Conservation (phyloP, 2,113 vertebrate species). For the Nannobrachium achirus region DNA sequence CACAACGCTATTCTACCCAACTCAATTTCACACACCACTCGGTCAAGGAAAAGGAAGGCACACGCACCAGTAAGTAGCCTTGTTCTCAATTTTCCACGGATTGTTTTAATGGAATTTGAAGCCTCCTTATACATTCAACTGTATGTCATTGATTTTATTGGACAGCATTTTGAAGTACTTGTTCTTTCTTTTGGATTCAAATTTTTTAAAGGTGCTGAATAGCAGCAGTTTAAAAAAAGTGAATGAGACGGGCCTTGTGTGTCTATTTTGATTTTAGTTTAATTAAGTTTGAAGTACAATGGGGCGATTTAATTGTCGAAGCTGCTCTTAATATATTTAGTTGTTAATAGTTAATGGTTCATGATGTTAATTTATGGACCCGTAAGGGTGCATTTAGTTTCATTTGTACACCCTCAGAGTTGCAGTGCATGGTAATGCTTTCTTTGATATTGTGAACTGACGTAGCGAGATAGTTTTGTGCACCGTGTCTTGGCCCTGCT, state of each 20-base stretch:
- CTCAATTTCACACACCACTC: constrained; percentile 43
- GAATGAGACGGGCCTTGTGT: neutral
- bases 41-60: constrained; percentile 18
- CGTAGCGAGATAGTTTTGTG: neutral
- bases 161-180: neutral
- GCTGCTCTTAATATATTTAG: no score
- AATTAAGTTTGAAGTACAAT: neutral
- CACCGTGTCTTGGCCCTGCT: neutral
- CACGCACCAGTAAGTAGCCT: constrained; percentile 60
- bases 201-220: neutral
- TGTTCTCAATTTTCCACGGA: neutral
- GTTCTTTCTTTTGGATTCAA: neutral
- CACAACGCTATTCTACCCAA: neutral
- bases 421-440: neutral
- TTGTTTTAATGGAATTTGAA: neutral
- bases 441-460: neutral
- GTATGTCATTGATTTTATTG: neutral
- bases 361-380: no score
- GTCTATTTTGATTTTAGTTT: neutral
- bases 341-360: no score
- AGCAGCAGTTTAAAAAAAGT: neutral
- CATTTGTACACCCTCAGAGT: neutral
- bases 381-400: no score
- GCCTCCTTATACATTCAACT: neutral
- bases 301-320: no score